phyloP scores from a whole-genome alignment of 92 coral and sea anemone genomes.

The Porites evermanni region DNA sequence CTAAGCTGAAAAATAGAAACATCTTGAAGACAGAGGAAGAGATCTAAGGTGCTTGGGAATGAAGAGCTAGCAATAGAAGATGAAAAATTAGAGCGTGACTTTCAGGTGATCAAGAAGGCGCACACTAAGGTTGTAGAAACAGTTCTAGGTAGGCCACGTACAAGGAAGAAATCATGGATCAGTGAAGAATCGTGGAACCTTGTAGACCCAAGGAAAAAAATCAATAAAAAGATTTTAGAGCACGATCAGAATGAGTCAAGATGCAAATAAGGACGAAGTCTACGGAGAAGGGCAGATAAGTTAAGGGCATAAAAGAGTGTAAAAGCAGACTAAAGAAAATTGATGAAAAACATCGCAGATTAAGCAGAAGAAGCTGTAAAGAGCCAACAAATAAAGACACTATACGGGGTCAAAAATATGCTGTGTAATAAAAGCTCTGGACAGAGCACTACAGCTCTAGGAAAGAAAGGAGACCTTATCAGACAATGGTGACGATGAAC shows the following conservation, averaged over 20 bases:
- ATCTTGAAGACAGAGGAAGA: conserved; percentile 43
- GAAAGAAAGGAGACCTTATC: conserved; percentile 40
- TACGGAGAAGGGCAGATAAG: conserved; percentile 42
- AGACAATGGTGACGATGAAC: conserved; percentile 24
- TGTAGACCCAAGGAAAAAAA: conserved; percentile 32
- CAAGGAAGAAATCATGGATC: conserved; percentile 58
- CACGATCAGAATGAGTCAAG: conserved; percentile 39
- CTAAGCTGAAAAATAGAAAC: conserved; percentile 40
- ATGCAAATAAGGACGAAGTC: conserved; percentile 27
- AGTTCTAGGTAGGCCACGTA: conserved; percentile 49
- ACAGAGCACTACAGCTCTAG: conserved; percentile 30
- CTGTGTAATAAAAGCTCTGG: conserved; percentile 44
- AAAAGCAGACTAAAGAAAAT: conserved; percentile 27
- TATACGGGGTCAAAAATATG: conserved; percentile 40
- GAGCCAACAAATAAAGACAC: conserved; percentile 42
- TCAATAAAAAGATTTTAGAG: conserved; percentile 15
- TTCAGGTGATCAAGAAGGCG: conserved; percentile 30
- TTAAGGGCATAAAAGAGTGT: conserved; percentile 23
- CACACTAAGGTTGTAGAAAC: conserved; percentile 32
- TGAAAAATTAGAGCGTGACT: conserved; percentile 20
- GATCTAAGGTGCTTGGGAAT: conserved; percentile 29
- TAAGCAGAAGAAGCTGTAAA: conserved; percentile 59
- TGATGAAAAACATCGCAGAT: conserved; percentile 23
- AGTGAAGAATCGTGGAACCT: conserved; percentile 30
- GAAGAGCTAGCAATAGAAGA: conserved; percentile 8